Conservation (phyloP, 1,140 invertebrate species). For the Aphis craccivora region DNA sequence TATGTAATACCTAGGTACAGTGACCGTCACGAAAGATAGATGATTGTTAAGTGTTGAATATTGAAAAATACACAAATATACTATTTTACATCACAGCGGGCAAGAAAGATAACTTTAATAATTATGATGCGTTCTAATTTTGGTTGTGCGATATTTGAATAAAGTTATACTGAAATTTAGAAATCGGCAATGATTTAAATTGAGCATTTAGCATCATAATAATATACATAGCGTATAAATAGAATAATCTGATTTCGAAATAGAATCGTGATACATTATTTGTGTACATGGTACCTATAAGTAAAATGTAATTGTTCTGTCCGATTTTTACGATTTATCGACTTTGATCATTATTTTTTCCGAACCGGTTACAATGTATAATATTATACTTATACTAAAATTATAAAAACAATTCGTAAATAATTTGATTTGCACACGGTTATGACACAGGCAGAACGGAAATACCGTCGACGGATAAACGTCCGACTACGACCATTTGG, state of each 20-base stretch:
- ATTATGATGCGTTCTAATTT: neutral
- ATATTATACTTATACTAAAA: constrained; percentile 2
- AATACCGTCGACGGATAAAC: constrained; percentile 60
- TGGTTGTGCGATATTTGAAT: neutral
- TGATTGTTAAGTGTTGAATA: neutral
- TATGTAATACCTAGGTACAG: neutral
- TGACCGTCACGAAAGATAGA: neutral
- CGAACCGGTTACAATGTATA: neutral
- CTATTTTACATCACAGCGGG: neutral
- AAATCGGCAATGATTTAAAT: neutral
- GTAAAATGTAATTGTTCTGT: neutral
- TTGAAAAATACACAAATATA: neutral
- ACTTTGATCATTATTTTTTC: neutral
- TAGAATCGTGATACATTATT: neutral
- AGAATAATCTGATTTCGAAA: neutral
- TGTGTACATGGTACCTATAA: neutral
- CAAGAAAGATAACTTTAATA: neutral
- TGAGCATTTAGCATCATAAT: neutral
- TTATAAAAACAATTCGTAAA: constrained; percentile 18
- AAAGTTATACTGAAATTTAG: neutral
- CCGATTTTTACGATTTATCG: neutral
- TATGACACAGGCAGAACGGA: constrained; percentile 50
- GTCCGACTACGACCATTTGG: constrained; percentile 71
- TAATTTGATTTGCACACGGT: constrained; percentile 39
- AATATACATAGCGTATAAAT: neutral